These are phyloP conservation scores for Nicator chloris DNA, from an alignment of 2,113 vertebrate genomes.

Conservation along the genomic window DNA sequence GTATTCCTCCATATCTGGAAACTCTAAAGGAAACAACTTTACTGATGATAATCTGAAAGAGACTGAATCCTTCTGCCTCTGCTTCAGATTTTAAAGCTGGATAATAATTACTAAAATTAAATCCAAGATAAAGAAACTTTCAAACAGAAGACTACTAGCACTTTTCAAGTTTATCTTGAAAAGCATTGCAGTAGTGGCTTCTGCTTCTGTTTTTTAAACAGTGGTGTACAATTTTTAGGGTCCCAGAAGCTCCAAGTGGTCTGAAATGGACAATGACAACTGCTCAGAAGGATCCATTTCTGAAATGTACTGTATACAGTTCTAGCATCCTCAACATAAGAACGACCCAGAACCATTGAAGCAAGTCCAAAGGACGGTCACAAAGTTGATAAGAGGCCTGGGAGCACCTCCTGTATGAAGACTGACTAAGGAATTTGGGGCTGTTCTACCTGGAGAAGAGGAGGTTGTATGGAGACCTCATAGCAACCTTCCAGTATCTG, in stretches of 20 bases:
- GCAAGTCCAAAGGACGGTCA: not conserved
- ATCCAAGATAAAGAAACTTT: conserved; percentile 41
- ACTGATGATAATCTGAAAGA: conserved; percentile 1
- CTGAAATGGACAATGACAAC: not conserved
- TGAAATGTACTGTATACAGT: not conserved
- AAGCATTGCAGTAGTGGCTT: not conserved
- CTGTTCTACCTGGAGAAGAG: not conserved
- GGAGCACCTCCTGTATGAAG: not conserved
- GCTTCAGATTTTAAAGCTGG: conserved; percentile 17
- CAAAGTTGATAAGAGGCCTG: not conserved
- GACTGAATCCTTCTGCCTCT: not conserved
- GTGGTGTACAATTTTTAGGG: not conserved
- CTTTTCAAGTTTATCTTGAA: conserved; percentile 1
- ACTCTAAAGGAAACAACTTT: conserved; percentile 15
- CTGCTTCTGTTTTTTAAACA: not conserved
- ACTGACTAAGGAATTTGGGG: not conserved
- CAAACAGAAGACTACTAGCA: not conserved
- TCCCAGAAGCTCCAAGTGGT: not conserved
- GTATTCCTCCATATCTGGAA: conserved; percentile 6
- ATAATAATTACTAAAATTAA: conserved; percentile 45
- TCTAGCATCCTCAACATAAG: not conserved
- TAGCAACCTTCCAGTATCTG: not conserved
- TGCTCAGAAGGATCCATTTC: not conserved
- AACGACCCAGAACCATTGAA: not conserved
- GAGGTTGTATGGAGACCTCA: not conserved